Evolutionary conservation across 2,113 vertebrate species (phyloP).

Genomic region (Sialia sialis): DNA sequence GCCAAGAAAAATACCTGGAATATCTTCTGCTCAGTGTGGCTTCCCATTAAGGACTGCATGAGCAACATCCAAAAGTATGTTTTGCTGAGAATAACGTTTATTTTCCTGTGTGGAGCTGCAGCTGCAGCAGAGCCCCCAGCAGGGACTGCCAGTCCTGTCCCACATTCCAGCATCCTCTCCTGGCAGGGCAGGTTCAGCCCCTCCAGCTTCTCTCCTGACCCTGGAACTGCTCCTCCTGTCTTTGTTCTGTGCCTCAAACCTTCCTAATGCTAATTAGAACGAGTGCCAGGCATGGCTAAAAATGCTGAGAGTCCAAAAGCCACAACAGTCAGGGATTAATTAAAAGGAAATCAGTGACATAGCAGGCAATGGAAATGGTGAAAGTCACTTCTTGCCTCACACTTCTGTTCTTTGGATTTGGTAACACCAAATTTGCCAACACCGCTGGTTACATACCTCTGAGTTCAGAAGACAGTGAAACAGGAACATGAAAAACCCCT

Average conservation of each 20-base stretch:
- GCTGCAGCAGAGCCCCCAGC: neutral
- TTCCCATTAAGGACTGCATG: neutral
- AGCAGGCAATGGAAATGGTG: neutral
- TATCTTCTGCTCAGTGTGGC: neutral
- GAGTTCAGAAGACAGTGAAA: conserved; percentile 98
- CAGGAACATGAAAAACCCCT: conserved; percentile 98
- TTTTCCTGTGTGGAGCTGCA: neutral
- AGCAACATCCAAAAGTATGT: neutral
- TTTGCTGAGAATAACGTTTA: neutral
- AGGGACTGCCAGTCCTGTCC: neutral
- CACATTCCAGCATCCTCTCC: neutral
- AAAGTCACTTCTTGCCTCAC: neutral
- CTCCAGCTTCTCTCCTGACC: neutral
- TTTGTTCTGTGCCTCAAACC: neutral
- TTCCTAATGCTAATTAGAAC: neutral
- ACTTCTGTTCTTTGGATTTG: neutral
- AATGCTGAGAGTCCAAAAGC: neutral
- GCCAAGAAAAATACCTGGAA: conserved; percentile 8
- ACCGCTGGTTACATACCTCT: conserved; percentile 78
- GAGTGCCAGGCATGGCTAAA: neutral
- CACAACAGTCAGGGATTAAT: neutral
- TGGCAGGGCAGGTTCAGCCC: neutral
- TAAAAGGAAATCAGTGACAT: neutral
- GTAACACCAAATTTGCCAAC: neutral
- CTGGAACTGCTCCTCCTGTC: neutral